Conservation (phyloP, 2,113 vertebrate genomes). For the Aramus guarauna region DNA sequence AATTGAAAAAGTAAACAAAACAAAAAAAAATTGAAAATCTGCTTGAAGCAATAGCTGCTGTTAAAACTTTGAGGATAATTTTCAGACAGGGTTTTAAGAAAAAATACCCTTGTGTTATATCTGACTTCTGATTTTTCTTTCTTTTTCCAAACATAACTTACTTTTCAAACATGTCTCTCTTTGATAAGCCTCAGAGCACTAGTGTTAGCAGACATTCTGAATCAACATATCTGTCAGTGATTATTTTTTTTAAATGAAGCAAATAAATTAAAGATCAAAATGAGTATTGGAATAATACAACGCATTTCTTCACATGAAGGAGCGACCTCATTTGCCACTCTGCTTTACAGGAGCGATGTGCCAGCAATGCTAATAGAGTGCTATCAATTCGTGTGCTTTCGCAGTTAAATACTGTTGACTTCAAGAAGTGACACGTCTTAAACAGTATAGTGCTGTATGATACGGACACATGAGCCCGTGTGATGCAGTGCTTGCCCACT, state of each 20-base stretch:
- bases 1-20: not conserved
- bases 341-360: slow-evolving; percentile 2
- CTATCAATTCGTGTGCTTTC: slow-evolving; percentile 10
- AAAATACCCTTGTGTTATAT: not conserved
- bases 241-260: not conserved
- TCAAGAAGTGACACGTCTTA: not conserved
- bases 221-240: not conserved
- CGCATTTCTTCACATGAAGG: slow-evolving; percentile 17
- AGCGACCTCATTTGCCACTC: slow-evolving; percentile 24
- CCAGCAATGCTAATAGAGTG: slow-evolving; percentile 46
- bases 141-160: not conserved
- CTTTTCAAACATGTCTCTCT: slow-evolving; percentile 5
- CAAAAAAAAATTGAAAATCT: not conserved
- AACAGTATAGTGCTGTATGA: not conserved
- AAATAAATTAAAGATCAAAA: slow-evolving; percentile 66
- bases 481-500: not conserved
- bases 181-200: slow-evolving; percentile 26
- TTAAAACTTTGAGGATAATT: not conserved
- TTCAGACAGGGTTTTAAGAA: not conserved
- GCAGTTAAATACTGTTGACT: slow-evolving; percentile 28
- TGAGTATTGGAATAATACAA: not conserved
- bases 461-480: not conserved
- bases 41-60: not conserved
- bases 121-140: not conserved
- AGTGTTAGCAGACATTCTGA: not conserved